Evolutionary conservation across 1,140 invertebrate species (phyloP), one percentile per base, ranked within the genome.

Genomic region (Asbolus verrucosus): DNA sequence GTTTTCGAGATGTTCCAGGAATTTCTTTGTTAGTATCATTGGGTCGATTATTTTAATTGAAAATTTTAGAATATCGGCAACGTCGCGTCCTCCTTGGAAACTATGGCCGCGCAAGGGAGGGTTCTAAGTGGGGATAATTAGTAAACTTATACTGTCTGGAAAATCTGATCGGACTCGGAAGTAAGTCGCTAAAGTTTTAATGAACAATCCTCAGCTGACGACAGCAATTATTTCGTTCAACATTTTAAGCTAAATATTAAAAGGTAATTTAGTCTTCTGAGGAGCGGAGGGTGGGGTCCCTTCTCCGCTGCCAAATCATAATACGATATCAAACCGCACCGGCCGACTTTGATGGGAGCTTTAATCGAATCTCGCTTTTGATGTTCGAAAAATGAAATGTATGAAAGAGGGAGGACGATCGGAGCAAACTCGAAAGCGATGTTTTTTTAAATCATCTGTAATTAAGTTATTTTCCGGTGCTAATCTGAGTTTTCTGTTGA

Each of bases 301-400:
- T 36, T 36, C 24, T 27, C 8, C 8, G 3, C 24, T 8, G 3
- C 11, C 33, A n/a, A 11, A 36, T 27, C 3, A 27, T 36, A 36
- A 36, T 36, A 36, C 33, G 33, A 36, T 5, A 36, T 36, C 5
- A 36, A 36, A 36, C 33, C 33, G 33, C 33, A n/a, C 18, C 43
- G 43, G 43, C 43, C 18, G 15, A 50, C 16, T 50, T 50, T 50
- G 16, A 50, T 19, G 43, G 33, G 16, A 11, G 43, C 6, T 13
- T 13, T n/a, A 50, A 50, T 50, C 43, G 16, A 50, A 50, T 50
- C 21, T 9, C n/a, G 43, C 43, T 15, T 50, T 50, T 50, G 16
- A 19, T 50, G 43, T 50, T 50, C 15, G 16, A 21, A n/a, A 19
- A 50, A 50, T 41, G n/a, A 36, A 36, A 36, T 36, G 33, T n/a